phyloP scores from a whole-genome alignment of 2,797 vertebrate species.

The Sebastes taczanowskii region DNA sequence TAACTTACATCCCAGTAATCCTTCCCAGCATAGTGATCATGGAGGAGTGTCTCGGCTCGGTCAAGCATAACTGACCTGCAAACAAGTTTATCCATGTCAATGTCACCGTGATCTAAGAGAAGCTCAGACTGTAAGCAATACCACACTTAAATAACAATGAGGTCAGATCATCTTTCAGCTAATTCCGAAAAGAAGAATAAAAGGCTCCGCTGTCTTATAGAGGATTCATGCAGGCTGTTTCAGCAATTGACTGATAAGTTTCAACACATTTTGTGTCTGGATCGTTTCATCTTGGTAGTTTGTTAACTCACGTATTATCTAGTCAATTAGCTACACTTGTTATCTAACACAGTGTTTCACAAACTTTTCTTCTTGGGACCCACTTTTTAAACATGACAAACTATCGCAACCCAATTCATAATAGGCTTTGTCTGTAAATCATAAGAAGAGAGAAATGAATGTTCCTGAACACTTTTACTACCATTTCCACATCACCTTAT shows the following conservation, averaged over 20 bases:
- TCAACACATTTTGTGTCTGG: not conserved
- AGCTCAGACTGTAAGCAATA: not conserved
- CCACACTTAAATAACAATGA: not conserved
- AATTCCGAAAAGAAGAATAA: not conserved
- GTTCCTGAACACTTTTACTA: too few relatives aligned
- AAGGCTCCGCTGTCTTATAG: not conserved
- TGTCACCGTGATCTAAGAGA: not conserved
- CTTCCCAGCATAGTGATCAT: constrained; percentile 96
- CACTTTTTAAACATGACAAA: too few relatives aligned
- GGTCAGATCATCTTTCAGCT: not conserved
- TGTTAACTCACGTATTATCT: not conserved
- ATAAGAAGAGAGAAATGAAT: too few relatives aligned
- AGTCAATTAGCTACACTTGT: not conserved
- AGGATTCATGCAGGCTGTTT: not conserved
- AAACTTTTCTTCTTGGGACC: too few relatives aligned
- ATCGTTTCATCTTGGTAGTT: not conserved
- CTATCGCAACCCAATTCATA: too few relatives aligned
- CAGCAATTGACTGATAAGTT: not conserved
- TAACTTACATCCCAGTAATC: constrained; percentile 98
- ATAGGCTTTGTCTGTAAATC: too few relatives aligned
- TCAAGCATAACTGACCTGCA: constrained; percentile 96
- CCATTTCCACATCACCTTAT: too few relatives aligned
- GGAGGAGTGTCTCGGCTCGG: constrained; percentile 96
- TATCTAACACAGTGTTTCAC: too few relatives aligned
- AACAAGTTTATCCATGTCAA: not conserved